Evolutionary conservation across 2,113 vertebrate species (phyloP), one percentile per base, ranked within the genome.

Genomic region (Gorsachius goisagi): DNA sequence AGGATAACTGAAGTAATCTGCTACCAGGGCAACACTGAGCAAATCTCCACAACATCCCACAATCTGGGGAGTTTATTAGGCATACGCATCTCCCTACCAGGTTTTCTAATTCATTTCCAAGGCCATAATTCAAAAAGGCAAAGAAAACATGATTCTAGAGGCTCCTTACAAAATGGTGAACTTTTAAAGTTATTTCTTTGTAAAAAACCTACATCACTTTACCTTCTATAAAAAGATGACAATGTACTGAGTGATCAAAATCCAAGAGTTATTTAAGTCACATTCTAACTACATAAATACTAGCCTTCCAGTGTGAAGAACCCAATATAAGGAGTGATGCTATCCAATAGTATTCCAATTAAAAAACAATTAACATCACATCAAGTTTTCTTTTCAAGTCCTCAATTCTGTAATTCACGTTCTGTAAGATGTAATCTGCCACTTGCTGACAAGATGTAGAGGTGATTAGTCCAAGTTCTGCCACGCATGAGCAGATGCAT

Each of bases 121-220:
- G 93, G 63, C 28, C 8, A 0, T 50, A 72, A 53, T 55, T 82
- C 28, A 53, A 87, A 84, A 72, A 9, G 23, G 62, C 41, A 89
- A 55, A 28, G n/a, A 74, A 86, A 82, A 56, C 6, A 49, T 3
- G 10, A 73, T 69, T 88, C 39, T n/a, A 79, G 17, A 63, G 20
- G 63, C 6, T 44, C 21, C 53, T 85, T 33, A 80, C 6, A 69
- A 89, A 82, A 52, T 3, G 8, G 28, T 32, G 26, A 90, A 79
- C 18, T 69, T 78, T 2, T 17, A 5, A 27, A 58, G 10, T 11
- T 39, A 39, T 17, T 37, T 77, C 19, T 58, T 67, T 15, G 8
- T 28, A 44, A 74, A 77, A 73, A 73, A 32, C 17, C 21, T 4
- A 32, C 0, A 0, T 22, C 7, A 56, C 17, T 59, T 73, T 16